phyloP scores from a whole-genome alignment of 2,797 vertebrate species.

The Parauchenoglanis ngamensis region DNA sequence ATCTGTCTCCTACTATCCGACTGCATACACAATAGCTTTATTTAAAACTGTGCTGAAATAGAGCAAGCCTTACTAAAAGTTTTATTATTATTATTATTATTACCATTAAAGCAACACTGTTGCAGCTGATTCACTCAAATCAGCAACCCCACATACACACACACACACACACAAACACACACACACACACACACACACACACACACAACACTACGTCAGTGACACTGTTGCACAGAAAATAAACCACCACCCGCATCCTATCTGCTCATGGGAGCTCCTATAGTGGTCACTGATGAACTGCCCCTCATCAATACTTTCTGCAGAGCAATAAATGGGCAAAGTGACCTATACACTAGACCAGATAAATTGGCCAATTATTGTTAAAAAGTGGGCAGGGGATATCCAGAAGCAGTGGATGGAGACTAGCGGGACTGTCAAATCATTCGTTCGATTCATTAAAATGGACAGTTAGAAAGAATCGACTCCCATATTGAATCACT shows the following conservation, averaged over 20 bases:
- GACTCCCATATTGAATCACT: not conserved
- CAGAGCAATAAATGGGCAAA: not conserved
- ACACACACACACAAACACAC: conserved; percentile 6
- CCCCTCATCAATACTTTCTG: not conserved
- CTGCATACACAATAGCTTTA: not conserved
- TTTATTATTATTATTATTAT: not conserved
- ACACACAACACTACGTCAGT: not conserved
- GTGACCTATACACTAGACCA: not conserved
- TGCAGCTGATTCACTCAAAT: not conserved
- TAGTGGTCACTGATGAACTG: not conserved
- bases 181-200: conserved; percentile 17
- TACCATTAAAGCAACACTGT: not conserved
- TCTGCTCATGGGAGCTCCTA: not conserved
- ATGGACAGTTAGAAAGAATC: not conserved
- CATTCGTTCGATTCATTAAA: not conserved
- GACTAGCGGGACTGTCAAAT: not conserved
- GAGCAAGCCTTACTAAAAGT: conserved; percentile 2
- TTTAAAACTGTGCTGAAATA: not conserved
- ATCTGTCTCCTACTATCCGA: conserved; percentile 41
- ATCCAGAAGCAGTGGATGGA: not conserved
- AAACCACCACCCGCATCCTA: not conserved
- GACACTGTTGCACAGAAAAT: no score
- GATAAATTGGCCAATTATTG: not conserved
- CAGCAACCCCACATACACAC: not conserved
- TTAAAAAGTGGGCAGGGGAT: not conserved